These are phyloP conservation scores for Lagenorhynchus albirostris DNA, from an alignment of 2,113 vertebrate genomes.

Conservation along the genomic window DNA sequence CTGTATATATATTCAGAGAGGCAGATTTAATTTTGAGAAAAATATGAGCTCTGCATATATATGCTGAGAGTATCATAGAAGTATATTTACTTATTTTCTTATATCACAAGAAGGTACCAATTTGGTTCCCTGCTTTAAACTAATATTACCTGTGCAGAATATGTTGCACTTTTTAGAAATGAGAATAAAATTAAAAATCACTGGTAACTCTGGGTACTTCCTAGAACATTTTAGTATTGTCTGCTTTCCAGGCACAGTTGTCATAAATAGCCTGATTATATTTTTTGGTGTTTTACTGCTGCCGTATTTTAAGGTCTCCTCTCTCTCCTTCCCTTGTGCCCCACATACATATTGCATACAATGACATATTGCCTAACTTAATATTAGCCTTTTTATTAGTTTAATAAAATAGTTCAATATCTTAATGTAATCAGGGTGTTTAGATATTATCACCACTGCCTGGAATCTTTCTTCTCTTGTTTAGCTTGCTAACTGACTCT, in stretches of 20 bases:
- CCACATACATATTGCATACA: neutral
- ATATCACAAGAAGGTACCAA: neutral
- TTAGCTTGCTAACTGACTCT: neutral
- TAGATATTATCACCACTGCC: neutral
- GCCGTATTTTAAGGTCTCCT: neutral
- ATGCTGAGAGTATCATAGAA: neutral
- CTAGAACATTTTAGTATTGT: neutral
- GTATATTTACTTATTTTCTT: neutral
- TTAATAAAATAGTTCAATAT: no score
- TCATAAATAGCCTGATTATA: neutral
- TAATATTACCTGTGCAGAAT: neutral
- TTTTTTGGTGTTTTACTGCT: neutral
- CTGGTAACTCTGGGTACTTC: neutral
- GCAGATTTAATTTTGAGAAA: neutral
- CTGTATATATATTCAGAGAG: neutral
- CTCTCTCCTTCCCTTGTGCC: neutral
- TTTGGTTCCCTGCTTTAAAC: neutral
- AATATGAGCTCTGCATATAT: neutral
- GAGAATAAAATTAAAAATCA: neutral
- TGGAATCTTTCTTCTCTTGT: neutral
- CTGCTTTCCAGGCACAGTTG: neutral
- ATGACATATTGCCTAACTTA: no score
- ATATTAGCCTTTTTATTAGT: no score
- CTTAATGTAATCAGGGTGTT: fast-evolving
- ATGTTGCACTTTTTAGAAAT: neutral